Percentiles rank a stretch among this genome's conserved stretches.
Conservation (phyloP, 23 tunicate genomes). For the Oikopleura dioica region DNA sequence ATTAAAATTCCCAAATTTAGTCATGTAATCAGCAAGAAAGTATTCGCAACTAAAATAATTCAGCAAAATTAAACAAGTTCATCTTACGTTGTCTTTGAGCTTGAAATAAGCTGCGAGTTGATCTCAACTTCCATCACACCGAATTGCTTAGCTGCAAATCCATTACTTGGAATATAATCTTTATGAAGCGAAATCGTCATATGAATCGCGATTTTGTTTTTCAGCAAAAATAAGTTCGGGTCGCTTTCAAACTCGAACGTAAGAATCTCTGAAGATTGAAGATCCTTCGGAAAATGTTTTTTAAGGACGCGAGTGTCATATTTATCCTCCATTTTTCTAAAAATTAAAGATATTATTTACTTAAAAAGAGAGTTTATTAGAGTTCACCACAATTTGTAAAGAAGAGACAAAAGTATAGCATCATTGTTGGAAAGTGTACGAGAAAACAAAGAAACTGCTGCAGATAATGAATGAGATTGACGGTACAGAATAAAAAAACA, state of each 20-base stretch:
- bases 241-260: background rate
- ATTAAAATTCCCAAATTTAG: background rate
- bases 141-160: background rate
- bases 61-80: background rate
- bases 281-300: background rate
- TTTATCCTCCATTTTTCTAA: background rate
- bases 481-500: background rate
- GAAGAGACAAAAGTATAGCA: background rate
- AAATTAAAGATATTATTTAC: background rate
- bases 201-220: background rate
- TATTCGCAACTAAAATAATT: background rate
- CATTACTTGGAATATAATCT: background rate
- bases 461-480: background rate
- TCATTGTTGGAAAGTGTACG: background rate
- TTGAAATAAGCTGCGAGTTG: background rate
- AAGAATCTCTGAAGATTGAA: too few species aligned
- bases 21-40: background rate
- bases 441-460: background rate
- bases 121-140: background rate
- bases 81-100: background rate
- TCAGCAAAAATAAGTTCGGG: background rate
- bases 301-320: background rate
- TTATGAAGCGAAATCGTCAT: background rate
- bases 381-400: too few species aligned
- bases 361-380: too few species aligned